Base-by-base conservation (phyloP, 2,888 invertebrate genomes). In the Drosophila prostipennis region DNA sequence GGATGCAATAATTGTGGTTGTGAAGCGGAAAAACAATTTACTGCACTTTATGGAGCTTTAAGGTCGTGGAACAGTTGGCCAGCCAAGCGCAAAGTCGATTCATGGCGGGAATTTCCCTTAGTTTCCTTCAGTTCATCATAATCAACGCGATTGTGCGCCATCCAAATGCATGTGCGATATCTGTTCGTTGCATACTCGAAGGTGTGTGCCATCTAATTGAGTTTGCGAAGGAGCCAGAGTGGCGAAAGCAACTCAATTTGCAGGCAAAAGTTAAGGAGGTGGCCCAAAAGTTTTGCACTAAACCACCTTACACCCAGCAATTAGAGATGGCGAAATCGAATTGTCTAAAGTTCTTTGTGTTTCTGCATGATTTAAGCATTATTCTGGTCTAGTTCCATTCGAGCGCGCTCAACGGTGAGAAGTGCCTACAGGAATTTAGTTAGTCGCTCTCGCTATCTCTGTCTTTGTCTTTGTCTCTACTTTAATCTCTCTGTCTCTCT, bases 141-240 rank as follows among this genome's bases (percentile, higher is more conserved):
- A 68, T 68, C 68, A 57, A 68, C 36, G 23, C 16, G 29, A 23
- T 26, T 59, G 63, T n/a, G 29, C 13, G 16, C 10, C 40, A 52
- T 11, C 16, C 52, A 48, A 42, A 53, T 70, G 70, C 72, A 61
- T 43, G 60, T 19, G 48, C 45, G 49, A 61, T 72, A 71, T 71
- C 70, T 40, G 34, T 23, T 7, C 68, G 59, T 55, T 73, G 78
- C 83, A 76, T 72, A 67, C 58, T 74, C 61, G 36, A 64, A 55
- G 69, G 49, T 67, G 58, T 43, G 57, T 51, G 57, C 53, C 73
- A 67, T 75, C 53, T 82, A 79, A 82, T 86, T 82, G 57, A 77
- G 72, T 86, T 80, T 48, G 19, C 10, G 10, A 11, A 32, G 39
- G 39, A 45, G 51, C 60, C 34, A n/a, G 23, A 54, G 53, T 67